Percentiles rank a stretch among this genome's conserved stretches.
Conservation (phyloP, 2,888 invertebrate species). For the Oegoconia quadripuncta region DNA sequence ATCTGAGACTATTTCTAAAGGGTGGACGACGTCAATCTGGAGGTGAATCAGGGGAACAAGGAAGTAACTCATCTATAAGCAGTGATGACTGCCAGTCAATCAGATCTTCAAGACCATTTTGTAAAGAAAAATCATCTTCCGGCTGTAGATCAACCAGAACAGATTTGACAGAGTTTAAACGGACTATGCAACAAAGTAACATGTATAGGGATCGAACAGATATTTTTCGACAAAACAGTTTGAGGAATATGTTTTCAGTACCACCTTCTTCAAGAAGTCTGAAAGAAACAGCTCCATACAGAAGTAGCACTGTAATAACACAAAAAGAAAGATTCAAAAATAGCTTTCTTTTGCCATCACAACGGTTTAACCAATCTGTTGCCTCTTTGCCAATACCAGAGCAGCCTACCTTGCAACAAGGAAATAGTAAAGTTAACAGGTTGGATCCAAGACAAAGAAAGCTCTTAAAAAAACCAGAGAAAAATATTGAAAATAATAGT, state of each 20-base stretch:
- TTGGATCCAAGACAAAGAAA: background rate
- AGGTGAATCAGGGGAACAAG: constrained; percentile 55
- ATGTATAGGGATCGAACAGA: constrained; percentile 39
- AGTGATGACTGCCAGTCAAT: constrained; percentile 53
- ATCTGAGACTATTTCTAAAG: constrained; percentile 38
- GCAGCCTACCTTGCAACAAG: too few relatives aligned
- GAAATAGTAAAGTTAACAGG: constrained; percentile 4
- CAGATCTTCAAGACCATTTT: constrained; percentile 34
- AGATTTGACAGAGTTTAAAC: constrained; percentile 30
- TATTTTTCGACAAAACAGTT: constrained; percentile 34
- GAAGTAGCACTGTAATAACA: constrained; percentile 16
- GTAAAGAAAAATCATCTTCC: constrained; percentile 33
- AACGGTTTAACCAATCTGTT: constrained; percentile 42
- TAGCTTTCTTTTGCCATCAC: constrained; percentile 47
- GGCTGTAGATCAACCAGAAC: constrained; percentile 37
- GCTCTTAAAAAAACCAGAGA: background rate
- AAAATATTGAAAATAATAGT: constrained; percentile 23
- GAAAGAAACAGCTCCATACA: constrained; percentile 4
- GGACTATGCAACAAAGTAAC: constrained; percentile 30
- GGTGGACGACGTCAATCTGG: constrained; percentile 36
- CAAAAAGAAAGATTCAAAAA: constrained; percentile 50
- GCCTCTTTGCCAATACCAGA: constrained; percentile 12
- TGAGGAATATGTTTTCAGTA: constrained; percentile 32
- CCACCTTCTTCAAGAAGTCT: constrained; percentile 10
- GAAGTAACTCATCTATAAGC: constrained; percentile 56